Evolutionary conservation across 2,113 vertebrate genomes (phyloP), one percentile per base, ranked within the genome.

Genomic region (Mirza zaza): DNA sequence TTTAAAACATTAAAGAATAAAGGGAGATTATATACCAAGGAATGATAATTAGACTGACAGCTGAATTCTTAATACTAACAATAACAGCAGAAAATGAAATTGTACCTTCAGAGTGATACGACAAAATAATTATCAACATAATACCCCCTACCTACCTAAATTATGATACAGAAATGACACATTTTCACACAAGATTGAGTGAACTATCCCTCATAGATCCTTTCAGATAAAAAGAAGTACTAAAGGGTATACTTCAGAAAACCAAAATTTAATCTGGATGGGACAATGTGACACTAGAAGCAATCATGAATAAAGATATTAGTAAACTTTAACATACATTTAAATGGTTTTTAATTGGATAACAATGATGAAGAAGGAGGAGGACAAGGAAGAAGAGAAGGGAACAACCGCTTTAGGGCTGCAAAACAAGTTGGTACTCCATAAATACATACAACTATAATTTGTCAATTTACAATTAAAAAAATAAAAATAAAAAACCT

Each of bases 91-190:
- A 71, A 85, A 75, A 94, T 20, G 14, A 80, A 94, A 80, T 2
- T 80, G 17, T 88, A 89, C 48, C 65, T 94, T 77, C 32, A 80
- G 67, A 84, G 63, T 77, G 45, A 73, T 13, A 5, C 89, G 45
- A 94, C 39, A 85, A 96, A 91, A 68, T 63, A 86, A 76, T 14
- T 89, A 32, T 68, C n/a, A 71, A 20, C n/a, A 45, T 79, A 70
- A n/a, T 67, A 68, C 63, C 77, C 3, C 45, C 68, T 82, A 34
- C 14, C 5, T 71, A 73, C 5, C 36, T 80, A 80, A 68, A 92
- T 76, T 94, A 55, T 70, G 20, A 63, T 27, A 89, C 2, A 25
- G 15, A 10, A 89, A 76, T 59, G 29, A n/a, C 4, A 48, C 45
- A 68, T 91, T 59, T 79, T 67, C 70, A 48, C 29, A 34, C 39